These are phyloP conservation scores for Mantis religiosa DNA, from an alignment of 2,888 invertebrate species.

Conservation along the genomic window DNA sequence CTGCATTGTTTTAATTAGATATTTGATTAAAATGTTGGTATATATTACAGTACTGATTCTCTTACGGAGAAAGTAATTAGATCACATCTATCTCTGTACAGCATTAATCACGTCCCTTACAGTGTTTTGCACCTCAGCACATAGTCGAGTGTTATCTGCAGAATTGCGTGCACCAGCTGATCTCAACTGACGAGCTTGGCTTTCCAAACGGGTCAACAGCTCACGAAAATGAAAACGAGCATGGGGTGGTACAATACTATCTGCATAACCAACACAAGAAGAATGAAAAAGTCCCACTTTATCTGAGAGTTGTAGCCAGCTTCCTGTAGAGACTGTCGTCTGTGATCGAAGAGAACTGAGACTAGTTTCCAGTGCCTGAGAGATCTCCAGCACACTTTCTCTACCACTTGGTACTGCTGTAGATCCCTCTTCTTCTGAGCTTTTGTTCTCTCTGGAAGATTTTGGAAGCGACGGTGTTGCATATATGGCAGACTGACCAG, in stretches of 20 bases:
- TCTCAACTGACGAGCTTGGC: constrained; percentile 62
- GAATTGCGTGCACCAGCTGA: constrained; percentile 67
- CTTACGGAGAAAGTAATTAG: background rate
- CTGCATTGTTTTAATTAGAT: background rate
- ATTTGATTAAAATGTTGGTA: background rate
- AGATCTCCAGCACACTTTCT: constrained; percentile 60
- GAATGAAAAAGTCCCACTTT: constrained; percentile 75
- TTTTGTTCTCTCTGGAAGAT: background rate
- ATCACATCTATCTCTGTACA: constrained; percentile 56
- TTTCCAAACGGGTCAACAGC: constrained; percentile 64
- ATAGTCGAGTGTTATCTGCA: constrained; percentile 61
- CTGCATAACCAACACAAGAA: constrained; percentile 79
- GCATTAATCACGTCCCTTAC: constrained; percentile 70
- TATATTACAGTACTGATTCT: background rate
- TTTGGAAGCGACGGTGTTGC: constrained; percentile 60
- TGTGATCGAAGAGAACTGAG: constrained; percentile 53
- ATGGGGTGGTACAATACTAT: constrained; percentile 75
- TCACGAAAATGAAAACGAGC: constrained; percentile 84
- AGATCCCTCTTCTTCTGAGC: background rate
- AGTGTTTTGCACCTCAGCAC: constrained; percentile 68
- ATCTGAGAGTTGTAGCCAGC: constrained; percentile 75
- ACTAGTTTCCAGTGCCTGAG: constrained; percentile 60
- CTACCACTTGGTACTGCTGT: constrained; percentile 34
- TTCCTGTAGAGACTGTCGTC: constrained; percentile 56
- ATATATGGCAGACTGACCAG: constrained; percentile 62